Conservation (phyloP, 2,113 vertebrate genomes). For the Sarotherodon lohbergeri region DNA sequence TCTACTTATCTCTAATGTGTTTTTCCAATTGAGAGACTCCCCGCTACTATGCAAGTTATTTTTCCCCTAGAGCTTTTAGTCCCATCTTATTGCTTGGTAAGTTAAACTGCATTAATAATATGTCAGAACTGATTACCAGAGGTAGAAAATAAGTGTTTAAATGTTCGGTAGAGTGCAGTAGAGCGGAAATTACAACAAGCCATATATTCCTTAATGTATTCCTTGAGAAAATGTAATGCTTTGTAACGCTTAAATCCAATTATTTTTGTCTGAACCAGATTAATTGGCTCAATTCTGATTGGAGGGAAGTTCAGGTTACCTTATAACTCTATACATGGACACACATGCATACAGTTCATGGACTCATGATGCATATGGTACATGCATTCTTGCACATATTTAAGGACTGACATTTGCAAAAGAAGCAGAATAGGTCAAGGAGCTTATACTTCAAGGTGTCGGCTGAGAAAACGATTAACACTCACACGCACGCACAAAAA, state of each 20-base stretch:
- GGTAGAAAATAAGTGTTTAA: neutral
- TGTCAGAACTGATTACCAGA: neutral
- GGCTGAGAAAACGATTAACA: neutral
- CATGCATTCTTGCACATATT: neutral
- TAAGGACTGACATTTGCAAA: conserved; percentile 33
- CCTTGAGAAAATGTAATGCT: neutral
- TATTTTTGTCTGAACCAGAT: neutral
- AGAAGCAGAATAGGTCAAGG: conserved; percentile 8
- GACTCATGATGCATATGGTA: neutral
- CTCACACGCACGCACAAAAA: neutral
- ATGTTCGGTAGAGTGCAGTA: neutral
- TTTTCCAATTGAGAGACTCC: conserved; percentile 41
- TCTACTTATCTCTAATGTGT: conserved; percentile 41
- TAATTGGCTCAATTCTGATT: neutral
- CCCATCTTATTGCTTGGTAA: neutral
- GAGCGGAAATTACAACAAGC: neutral
- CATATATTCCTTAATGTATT: neutral
- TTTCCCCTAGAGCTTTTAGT: conserved; percentile 9
- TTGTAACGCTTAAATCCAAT: neutral
- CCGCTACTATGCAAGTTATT: neutral
- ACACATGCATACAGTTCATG: neutral
- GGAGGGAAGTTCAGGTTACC: neutral
- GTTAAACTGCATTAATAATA: neutral
- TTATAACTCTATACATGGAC: neutral
- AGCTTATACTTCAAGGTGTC: conserved; percentile 18